These are phyloP conservation scores for Lophotis ruficrista DNA, from an alignment of 2,113 vertebrate species.

Conservation along the genomic window DNA sequence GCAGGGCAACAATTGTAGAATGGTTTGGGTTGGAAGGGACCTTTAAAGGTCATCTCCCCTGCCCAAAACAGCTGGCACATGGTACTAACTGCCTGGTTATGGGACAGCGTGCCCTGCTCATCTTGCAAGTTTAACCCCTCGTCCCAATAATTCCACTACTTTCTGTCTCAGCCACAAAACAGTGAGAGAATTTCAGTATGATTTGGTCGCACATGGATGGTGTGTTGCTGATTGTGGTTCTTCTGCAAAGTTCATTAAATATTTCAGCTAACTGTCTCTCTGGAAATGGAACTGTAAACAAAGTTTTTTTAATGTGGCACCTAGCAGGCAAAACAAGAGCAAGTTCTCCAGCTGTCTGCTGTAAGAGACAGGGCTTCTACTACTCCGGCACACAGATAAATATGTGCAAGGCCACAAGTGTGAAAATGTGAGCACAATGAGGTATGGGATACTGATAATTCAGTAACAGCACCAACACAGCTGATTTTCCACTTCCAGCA, in stretches of 20 bases:
- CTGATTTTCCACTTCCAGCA: background rate
- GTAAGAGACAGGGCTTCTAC: background rate
- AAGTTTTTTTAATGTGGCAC: background rate
- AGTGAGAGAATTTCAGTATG: background rate
- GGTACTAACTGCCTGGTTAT: background rate
- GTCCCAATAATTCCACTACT: background rate
- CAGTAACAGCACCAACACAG: background rate
- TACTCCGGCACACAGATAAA: background rate
- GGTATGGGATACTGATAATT: background rate
- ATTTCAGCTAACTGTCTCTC: background rate
- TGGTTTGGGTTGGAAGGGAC: too few relatives aligned
- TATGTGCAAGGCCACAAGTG: background rate
- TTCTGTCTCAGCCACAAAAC: background rate
- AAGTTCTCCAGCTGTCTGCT: background rate
- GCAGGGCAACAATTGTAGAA: background rate
- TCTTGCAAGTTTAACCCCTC: background rate
- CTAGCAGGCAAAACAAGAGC: background rate
- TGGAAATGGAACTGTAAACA: background rate
- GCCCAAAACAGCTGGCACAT: background rate
- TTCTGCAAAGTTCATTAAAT: background rate
- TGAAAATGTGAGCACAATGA: background rate
- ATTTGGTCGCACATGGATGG: background rate
- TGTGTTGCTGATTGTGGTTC: background rate
- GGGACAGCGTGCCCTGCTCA: background rate
- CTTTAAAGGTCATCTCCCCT: too few relatives aligned